Percentiles rank a stretch among this genome's conserved stretches.
These are phyloP conservation scores for Rhinoderma darwinii DNA, from an alignment of 2,113 vertebrate species.

Conservation along the genomic window DNA sequence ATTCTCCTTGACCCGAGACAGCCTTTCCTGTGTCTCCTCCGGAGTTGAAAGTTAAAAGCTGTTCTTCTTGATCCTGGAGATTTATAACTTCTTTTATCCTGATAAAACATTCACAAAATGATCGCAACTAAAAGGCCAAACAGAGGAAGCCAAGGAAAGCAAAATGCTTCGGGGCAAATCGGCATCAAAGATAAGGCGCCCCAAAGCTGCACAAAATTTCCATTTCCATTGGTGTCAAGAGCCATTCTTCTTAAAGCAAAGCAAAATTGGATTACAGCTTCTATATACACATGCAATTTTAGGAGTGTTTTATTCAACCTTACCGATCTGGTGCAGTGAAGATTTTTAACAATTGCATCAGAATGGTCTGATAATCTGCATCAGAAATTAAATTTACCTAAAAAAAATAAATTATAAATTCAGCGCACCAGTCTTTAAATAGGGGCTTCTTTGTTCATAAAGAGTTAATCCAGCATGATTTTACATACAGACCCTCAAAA, in stretches of 20 bases:
- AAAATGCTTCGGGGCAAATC: constrained; percentile 45
- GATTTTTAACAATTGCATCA: not conserved
- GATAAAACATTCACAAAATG: constrained; percentile 74
- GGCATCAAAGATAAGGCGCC: constrained; percentile 35
- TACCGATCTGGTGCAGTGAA: not conserved
- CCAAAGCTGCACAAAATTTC: constrained; percentile 14
- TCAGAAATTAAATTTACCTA: too few relatives aligned
- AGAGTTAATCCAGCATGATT: too few relatives aligned
- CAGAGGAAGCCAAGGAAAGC: constrained; percentile 68
- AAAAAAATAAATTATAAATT: too few relatives aligned
- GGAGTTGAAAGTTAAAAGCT: constrained; percentile 78
- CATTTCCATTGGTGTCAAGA: constrained; percentile 34
- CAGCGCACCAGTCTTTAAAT: not conserved
- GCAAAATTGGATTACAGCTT: not conserved
- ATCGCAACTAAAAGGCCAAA: constrained; percentile 70
- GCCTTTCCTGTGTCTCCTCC: constrained; percentile 66
- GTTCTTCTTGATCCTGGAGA: constrained; percentile 76
- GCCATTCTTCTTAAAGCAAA: constrained; percentile 27
- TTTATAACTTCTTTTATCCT: constrained; percentile 77
- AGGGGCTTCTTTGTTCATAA: not conserved
- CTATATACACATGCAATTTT: not conserved
- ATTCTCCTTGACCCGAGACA: constrained; percentile 49
- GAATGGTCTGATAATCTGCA: too few relatives aligned
- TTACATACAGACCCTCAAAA: too few relatives aligned
- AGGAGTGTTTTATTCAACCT: not conserved